These are phyloP conservation scores for Drosophila nigricruria DNA, from an alignment of 2,888 invertebrate genomes.

Conservation along the genomic window DNA sequence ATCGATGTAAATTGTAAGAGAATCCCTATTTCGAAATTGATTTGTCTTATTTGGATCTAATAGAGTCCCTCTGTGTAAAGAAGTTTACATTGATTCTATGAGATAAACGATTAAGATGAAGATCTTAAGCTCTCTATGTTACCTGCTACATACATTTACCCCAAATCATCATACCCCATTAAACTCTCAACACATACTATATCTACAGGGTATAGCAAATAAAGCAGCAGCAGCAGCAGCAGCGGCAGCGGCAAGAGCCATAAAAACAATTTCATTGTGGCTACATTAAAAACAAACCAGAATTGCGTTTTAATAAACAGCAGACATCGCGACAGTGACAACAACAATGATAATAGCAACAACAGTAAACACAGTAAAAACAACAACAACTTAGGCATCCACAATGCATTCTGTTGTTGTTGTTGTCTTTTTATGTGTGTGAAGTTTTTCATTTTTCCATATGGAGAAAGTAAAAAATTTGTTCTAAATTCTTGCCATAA, in stretches of 20 bases:
- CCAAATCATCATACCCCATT: not conserved
- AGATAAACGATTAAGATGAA: no score
- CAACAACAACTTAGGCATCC: slow-evolving; percentile 28
- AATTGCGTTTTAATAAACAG: slow-evolving; percentile 75
- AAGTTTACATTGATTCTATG: no score
- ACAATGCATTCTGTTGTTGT: slow-evolving; percentile 13
- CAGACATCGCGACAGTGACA: slow-evolving; percentile 30
- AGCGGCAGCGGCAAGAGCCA: slow-evolving; percentile 32
- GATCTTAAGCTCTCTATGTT: no score
- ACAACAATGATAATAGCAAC: slow-evolving; percentile 25
- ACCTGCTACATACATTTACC: not conserved
- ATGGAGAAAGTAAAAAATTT: slow-evolving; percentile 67
- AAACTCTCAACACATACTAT: not conserved
- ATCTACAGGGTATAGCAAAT: not conserved
- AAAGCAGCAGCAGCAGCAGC: slow-evolving; percentile 16
- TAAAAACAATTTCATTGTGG: slow-evolving; percentile 65
- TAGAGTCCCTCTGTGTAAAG: no score
- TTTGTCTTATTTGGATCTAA: no score
- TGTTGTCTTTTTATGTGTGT: slow-evolving; percentile 51
- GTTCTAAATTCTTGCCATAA: slow-evolving; percentile 71
- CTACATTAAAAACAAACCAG: slow-evolving; percentile 61
- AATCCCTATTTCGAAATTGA: no score
- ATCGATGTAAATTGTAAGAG: no score
- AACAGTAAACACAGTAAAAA: slow-evolving; percentile 28
- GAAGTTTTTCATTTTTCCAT: slow-evolving; percentile 57